Conservation (phyloP, 2,113 vertebrate genomes). For the Antechinus stuartii region DNA sequence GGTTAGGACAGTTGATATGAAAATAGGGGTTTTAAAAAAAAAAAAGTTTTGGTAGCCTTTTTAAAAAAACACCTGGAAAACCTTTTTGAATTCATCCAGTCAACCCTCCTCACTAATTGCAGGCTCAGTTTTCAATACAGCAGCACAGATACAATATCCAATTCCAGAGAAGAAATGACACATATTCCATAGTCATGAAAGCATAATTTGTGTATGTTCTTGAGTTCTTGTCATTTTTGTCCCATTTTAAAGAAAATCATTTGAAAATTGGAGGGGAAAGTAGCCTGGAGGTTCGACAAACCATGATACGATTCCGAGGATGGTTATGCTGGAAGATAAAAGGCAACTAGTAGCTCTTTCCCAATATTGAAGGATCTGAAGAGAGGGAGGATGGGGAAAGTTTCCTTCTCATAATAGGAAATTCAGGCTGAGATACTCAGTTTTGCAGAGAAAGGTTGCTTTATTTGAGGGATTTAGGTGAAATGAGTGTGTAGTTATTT, state of each 20-base stretch:
- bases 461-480: background rate
- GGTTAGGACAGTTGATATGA: background rate
- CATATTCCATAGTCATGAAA: too few species aligned
- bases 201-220: too few species aligned
- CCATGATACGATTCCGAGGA: too few species aligned
- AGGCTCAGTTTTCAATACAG: background rate
- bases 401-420: too few species aligned
- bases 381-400: background rate
- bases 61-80: too few species aligned
- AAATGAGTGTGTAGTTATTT: background rate
- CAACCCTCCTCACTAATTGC: background rate
- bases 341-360: background rate
- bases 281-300: background rate
- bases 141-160: background rate
- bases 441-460: background rate
- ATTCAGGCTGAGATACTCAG: background rate
- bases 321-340: background rate
- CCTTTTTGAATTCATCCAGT: background rate
- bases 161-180: background rate
- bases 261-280: background rate
- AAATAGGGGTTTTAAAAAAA: background rate
- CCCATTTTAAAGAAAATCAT: background rate
- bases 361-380: background rate
- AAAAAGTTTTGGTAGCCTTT: background rate
- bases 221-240: too few species aligned